Evolutionary conservation across 2,113 vertebrate genomes (phyloP), one percentile per base, ranked within the genome.

Genomic region (Calonectris borealis): DNA sequence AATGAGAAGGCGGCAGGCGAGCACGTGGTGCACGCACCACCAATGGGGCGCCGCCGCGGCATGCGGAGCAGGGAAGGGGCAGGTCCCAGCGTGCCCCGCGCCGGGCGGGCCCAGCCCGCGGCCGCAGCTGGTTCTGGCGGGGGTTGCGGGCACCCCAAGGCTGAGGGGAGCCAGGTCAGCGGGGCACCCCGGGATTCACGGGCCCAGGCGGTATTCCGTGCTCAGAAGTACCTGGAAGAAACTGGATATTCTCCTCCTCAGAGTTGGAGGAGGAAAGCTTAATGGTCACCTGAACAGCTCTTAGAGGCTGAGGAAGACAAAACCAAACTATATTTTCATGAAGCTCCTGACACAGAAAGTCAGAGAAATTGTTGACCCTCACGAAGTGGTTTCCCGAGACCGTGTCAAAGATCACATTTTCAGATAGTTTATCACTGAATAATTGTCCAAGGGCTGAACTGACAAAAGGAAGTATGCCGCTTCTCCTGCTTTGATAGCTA

Each of bases 191-290:
- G 24, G 1, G 27, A 0, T 1, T 2, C 0, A 2, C 2, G 14
- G 0, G 6, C 6, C 6, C 8, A 1, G 34, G 62, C 19, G 5
- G 19, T 3, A 16, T 25, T 7, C 25, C 1, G 51, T 16, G 1
- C 9, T 8, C 7, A 2, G 75, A 15, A 26, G 4, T 16, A 0
- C 6, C n/a, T 1, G 27, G 6, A 8, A 1, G 26, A 8, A 12
- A 2, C 1, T 4, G 81, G 54, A 3, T 5, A 0, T 3, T 21
- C 27, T 19, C 19, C 14, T 14, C 6, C 0, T 3, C 40, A 1
- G 8, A 9, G 29, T 9, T 20, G 38, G 11, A 20, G 46, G 11
- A 44, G 46, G 17, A 18, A 9, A 22, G 51, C 3, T 9, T 3
- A 16, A 1, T 0, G 26, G 15, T 6, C 21, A 7, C 62, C 55